A percentile compares a stretch with the other conserved stretches of the same genome.
phyloP scores from a whole-genome alignment of 2,113 vertebrate species.

The Oxyura jamaicensis region DNA sequence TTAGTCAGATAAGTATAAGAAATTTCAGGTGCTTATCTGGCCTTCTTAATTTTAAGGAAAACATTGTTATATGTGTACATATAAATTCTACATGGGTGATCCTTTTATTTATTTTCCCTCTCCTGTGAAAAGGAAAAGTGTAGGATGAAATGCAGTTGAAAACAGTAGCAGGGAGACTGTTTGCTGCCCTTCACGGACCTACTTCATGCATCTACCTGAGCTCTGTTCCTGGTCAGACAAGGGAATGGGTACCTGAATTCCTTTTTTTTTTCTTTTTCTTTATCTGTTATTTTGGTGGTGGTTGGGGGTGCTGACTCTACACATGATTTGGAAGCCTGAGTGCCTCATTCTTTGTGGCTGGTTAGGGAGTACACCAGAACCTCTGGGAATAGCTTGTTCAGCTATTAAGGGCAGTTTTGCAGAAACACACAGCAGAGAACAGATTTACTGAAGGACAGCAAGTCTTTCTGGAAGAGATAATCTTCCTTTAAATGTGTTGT shows the following conservation, averaged over 20 bases:
- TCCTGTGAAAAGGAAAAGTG: not conserved
- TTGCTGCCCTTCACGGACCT: not conserved
- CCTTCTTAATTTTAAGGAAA: not conserved
- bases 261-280: not conserved
- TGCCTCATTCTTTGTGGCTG: not conserved
- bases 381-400: not conserved
- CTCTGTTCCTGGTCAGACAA: not conserved
- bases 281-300: fast-evolving
- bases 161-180: not conserved
- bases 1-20: not conserved
- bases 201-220: not conserved
- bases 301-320: not conserved
- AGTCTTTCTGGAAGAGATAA: slow-evolving; percentile 47
- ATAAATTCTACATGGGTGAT: not conserved
- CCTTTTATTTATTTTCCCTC: not conserved
- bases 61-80: not conserved
- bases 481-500: slow-evolving; percentile 9
- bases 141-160: not conserved
- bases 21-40: not conserved
- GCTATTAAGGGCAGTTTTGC: not conserved
- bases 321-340: not conserved
- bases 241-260: not conserved
- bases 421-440: not conserved
- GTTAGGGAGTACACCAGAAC: not conserved
- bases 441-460: not conserved